Conservation (phyloP, 1,140 invertebrate genomes). For the Dinothrombium tinctorium region DNA sequence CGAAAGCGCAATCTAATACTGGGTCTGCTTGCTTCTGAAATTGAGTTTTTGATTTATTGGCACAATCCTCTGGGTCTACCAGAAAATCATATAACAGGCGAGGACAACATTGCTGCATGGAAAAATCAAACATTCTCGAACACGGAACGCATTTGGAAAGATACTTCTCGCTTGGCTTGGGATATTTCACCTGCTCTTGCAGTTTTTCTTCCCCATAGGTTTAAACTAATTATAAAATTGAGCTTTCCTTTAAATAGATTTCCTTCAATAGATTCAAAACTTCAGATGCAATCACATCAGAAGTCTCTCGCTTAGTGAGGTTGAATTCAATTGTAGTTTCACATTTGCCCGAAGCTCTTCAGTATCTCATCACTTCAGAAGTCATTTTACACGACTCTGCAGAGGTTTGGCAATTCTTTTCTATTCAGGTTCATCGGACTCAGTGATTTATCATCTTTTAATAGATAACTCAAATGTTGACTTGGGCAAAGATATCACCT, state of each 20-base stretch:
- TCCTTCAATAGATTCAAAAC: constrained; percentile 38
- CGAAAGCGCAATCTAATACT: constrained; percentile 83
- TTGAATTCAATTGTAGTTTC: constrained; percentile 55
- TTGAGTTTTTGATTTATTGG: constrained; percentile 85
- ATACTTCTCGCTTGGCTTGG: constrained; percentile 72
- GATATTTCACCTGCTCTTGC: constrained; percentile 76
- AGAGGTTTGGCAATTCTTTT: constrained; percentile 34
- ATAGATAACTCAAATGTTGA: constrained; percentile 68
- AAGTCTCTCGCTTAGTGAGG: constrained; percentile 46
- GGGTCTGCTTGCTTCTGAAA: constrained; percentile 67
- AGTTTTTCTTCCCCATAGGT: constrained; percentile 57
- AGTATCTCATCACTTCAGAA: constrained; percentile 72
- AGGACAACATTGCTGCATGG: constrained; percentile 64
- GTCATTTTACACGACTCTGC: constrained; percentile 60
- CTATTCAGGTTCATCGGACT: constrained; percentile 1
- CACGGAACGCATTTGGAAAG: constrained; percentile 52
- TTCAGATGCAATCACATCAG: constrained; percentile 45
- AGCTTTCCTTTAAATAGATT: neutral
- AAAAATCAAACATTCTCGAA: constrained; percentile 36
- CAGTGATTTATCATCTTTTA: constrained; percentile 12
- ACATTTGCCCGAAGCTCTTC: constrained; percentile 70
- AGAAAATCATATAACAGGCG: constrained; percentile 45
- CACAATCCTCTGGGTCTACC: constrained; percentile 59
- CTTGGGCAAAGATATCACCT: constrained; percentile 72
- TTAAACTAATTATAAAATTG: neutral